Conservation (phyloP, 2,888 invertebrate species). For the Leptinotarsa rubiginosa region DNA sequence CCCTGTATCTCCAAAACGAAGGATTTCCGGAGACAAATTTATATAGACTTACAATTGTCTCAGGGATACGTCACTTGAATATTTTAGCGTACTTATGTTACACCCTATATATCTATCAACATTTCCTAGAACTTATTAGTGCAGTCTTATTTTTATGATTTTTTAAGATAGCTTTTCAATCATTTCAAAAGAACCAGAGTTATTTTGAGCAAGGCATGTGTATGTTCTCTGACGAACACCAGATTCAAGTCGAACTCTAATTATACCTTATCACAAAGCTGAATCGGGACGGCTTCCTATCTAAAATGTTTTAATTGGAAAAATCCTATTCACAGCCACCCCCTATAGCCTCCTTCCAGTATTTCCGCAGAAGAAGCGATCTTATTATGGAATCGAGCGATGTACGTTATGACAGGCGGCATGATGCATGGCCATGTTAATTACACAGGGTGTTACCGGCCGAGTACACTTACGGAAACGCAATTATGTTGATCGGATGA, state of each 20-base stretch:
- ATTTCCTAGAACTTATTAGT: too few species aligned
- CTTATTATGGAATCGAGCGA: constrained; percentile 18
- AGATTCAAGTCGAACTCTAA: neutral
- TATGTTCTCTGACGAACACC: neutral
- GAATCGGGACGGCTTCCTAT: neutral
- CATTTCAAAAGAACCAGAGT: neutral
- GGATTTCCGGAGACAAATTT: too few species aligned
- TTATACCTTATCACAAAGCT: constrained; percentile 4
- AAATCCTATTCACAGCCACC: constrained; percentile 4
- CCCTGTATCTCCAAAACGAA: too few species aligned
- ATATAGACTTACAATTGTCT: too few species aligned
- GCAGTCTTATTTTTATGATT: neutral
- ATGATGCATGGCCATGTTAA: constrained; percentile 61
- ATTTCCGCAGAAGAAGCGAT: constrained; percentile 3
- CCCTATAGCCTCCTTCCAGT: neutral
- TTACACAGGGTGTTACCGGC: constrained; percentile 59
- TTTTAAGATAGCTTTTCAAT: neutral
- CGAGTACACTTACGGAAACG: constrained; percentile 62
- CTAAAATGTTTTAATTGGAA: constrained; percentile 13
- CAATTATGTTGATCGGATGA: constrained; percentile 62
- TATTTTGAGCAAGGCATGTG: neutral
- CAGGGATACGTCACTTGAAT: too few species aligned
- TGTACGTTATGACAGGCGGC: constrained; percentile 52
- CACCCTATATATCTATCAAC: too few species aligned
- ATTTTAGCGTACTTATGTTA: too few species aligned